Base-by-base conservation (phyloP, 2,113 vertebrate genomes). In the Sorex fumeus region DNA sequence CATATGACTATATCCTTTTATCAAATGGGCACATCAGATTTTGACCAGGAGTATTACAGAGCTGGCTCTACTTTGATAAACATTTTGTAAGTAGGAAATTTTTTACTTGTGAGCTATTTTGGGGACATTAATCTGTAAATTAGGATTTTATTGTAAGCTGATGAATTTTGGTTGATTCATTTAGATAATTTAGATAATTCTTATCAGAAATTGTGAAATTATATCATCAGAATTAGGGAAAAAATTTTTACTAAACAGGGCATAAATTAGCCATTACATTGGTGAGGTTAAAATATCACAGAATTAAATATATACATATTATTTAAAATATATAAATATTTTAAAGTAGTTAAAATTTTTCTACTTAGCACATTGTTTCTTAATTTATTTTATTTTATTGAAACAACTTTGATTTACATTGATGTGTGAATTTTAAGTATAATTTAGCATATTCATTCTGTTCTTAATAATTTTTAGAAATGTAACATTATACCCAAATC, bases 101-200 rank as follows among this genome's bases (percentile, higher is more conserved):
- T 69, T 78, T 30, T 40, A 40, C 40, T 75, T 83, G 12, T 88
- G 67, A 79, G 47, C 23, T 21, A 27, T 67, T 94, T 84, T 9
- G 53, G 75, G n/a, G 30, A 6, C 8, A 47, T 45, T 77, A 80
- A 81, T 84, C 16, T 62, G 36, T 18, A 93, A 81, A 87, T 80
- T 87, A 84, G 13, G 9, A 74, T 15, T 75, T 86, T 76, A 87
- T 80, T 60, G 83, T 83, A 93, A 88, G 85, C 40, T 95, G 79
- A 82, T 81, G n/a, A 7, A 79, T 47, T 5, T 6, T 88, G 83
- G 91, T 72, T n/a, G 11, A 91, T 77, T 84, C 75, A n/a, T 45
- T 95, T 87, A 79, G 78, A 60, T 81, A 1, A 28, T 64, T 86
- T n/a, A n/a, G n/a, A n/a, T n/a, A n/a, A n/a, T n/a, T n/a, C 27